Evolutionary conservation across 2,113 vertebrate genomes (phyloP).

Genomic region (Peromyscus californicus): DNA sequence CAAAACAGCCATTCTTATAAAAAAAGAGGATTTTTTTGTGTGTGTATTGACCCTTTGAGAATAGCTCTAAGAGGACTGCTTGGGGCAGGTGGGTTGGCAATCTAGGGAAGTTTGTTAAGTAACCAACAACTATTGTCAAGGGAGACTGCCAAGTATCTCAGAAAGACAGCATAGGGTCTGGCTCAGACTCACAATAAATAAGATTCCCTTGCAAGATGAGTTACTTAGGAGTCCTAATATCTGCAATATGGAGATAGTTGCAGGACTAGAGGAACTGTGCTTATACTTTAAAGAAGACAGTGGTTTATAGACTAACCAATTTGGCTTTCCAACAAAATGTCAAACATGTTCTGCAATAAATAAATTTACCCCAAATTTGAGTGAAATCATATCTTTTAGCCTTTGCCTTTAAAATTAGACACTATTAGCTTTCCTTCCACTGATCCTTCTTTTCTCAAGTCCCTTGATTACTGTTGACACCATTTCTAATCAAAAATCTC

Average conservation of each 20-base stretch:
- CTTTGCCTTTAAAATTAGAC: background rate
- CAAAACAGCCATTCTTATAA: background rate
- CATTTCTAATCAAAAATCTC: background rate
- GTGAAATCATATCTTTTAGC: background rate
- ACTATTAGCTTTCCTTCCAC: background rate
- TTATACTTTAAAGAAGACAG: background rate
- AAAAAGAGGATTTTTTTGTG: background rate
- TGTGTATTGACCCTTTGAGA: background rate
- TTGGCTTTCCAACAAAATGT: background rate
- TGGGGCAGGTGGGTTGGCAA: background rate
- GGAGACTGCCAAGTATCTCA: background rate
- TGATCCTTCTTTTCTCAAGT: background rate
- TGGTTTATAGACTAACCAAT: background rate
- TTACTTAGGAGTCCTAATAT: background rate
- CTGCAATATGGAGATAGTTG: background rate
- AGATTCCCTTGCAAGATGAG: background rate
- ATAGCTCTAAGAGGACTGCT: background rate
- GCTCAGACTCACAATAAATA: background rate
- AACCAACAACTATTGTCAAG: background rate
- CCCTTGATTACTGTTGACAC: background rate
- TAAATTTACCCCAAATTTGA: background rate
- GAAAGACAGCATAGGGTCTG: background rate
- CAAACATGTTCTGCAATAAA: background rate
- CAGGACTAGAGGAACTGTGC: too few relatives aligned
- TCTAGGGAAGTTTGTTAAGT: background rate